Base-by-base conservation (phyloP, 2,888 invertebrate species). In the Calliopum simillimum region DNA sequence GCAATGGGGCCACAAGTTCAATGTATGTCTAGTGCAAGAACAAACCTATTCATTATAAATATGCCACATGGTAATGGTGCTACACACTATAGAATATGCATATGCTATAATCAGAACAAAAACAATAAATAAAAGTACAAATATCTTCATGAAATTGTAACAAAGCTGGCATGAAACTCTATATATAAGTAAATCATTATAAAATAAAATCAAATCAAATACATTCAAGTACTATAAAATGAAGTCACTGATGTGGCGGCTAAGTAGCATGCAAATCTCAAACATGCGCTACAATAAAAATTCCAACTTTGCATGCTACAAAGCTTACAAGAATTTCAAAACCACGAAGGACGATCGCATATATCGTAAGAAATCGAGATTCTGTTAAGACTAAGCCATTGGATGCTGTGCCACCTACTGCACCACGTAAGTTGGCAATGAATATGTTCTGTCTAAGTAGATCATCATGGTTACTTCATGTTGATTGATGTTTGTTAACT, bases 1-100 rank as follows among this genome's bases (percentile, higher is more conserved):
- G 19, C 21, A 23, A 53, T 53, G 53, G 1, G 23, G 53, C 53
- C n/a, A 53, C 53, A 53, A 53, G 53, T 53, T 53, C 53, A 53
- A 53, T 21, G 53, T 12, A 3, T 53, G n/a, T 13, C 53, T 23
- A 53, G 12, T n/a, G 19, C 16, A 6, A 12, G 12, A 33, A 8
- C 33, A 8, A 33, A 33, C 5, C 33, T 33, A 33, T 33, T 33
- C 33, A 33, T 33, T 33, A 33, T 33, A 33, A 33, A 33, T 33
- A 33, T 33, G 33, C 33, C 5, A 33, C 33, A 33, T 8, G 33
- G 5, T 33, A 33, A 33, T 33, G 33, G n/a, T n/a, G n/a, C n/a
- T n/a, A n/a, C 33, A 33, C 8, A 5, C 5, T 33, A 33, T 33
- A 4, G 33, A 33, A 33, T 8, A 33, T 33, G 33, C 33, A 33